These are phyloP conservation scores for Emydura subglobosa DNA, from an alignment of 2,113 vertebrate genomes.

Conservation along the genomic window DNA sequence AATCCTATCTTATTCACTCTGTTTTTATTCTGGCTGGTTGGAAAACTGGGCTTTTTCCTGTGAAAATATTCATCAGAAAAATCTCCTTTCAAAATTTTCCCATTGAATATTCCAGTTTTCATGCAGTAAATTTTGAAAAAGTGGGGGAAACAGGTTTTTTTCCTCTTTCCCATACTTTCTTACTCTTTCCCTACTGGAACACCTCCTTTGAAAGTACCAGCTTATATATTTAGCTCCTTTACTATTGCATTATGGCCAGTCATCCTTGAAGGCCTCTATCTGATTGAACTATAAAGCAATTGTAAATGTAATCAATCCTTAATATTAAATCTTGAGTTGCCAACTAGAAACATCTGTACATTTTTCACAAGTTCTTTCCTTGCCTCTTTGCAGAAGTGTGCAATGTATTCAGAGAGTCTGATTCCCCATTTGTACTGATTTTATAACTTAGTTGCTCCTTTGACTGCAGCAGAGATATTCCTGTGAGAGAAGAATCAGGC, in stretches of 20 bases:
- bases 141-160: neutral
- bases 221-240: neutral
- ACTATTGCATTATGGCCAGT: fast-evolving
- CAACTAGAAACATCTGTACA: neutral
- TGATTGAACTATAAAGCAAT: neutral
- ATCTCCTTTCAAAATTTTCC: too few relatives aligned
- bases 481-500: neutral
- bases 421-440: neutral
- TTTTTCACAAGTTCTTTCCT: neutral
- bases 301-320: neutral
- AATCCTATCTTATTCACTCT: neutral
- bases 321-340: neutral
- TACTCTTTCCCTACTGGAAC: neutral
- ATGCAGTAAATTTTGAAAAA: too few relatives aligned
- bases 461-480: neutral
- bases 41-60: neutral
- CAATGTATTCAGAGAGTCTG: neutral
- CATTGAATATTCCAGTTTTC: too few relatives aligned
- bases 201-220: neutral
- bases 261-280: neutral
- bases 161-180: neutral
- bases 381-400: neutral
- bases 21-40: neutral
- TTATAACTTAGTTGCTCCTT: neutral
- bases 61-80: neutral